phyloP scores from a whole-genome alignment of 2,113 vertebrate genomes.

The Pagrus major region DNA sequence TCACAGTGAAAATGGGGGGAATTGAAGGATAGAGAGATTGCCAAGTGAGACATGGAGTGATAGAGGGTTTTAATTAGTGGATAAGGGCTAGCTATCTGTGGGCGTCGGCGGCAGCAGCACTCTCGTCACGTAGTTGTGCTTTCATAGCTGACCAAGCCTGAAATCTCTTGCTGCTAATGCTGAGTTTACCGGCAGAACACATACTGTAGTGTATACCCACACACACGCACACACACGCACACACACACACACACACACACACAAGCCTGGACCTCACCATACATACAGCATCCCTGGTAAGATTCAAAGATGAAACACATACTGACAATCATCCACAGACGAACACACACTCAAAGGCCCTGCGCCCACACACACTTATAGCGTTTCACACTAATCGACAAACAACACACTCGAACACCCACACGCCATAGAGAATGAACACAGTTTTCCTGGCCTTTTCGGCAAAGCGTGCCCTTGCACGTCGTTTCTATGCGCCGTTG shows the following conservation, averaged over 20 bases:
- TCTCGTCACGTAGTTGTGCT: slow-evolving; percentile 72
- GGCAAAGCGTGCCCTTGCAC: slow-evolving; percentile 16
- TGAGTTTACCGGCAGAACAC: slow-evolving; percentile 70
- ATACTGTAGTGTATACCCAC: slow-evolving; percentile 38
- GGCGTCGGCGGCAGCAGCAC: slow-evolving; percentile 66
- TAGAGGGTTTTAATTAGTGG: slow-evolving; percentile 83
- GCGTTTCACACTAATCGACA: slow-evolving; percentile 58
- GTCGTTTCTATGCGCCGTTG: slow-evolving; percentile 10
- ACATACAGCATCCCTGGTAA: slow-evolving; percentile 25
- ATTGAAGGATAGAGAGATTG: slow-evolving; percentile 74
- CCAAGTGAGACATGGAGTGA: slow-evolving; percentile 75
- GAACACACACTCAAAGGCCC: slow-evolving; percentile 50
- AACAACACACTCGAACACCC: slow-evolving; percentile 77
- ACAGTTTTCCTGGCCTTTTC: slow-evolving; percentile 43
- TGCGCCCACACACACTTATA: slow-evolving; percentile 69
- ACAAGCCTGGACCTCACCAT: slow-evolving; percentile 17
- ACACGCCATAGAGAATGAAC: slow-evolving; percentile 38
- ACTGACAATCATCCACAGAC: slow-evolving; percentile 52
- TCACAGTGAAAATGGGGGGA: slow-evolving; percentile 60
- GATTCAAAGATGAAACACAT: slow-evolving; percentile 45
- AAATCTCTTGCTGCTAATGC: slow-evolving; percentile 78
- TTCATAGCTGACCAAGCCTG: slow-evolving; percentile 81
- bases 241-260: slow-evolving; percentile 18
- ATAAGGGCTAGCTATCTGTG: slow-evolving; percentile 72
- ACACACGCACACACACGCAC: slow-evolving; percentile 4